phyloP scores from a whole-genome alignment of 2,797 vertebrate genomes.

The Choloepus didactylus region DNA sequence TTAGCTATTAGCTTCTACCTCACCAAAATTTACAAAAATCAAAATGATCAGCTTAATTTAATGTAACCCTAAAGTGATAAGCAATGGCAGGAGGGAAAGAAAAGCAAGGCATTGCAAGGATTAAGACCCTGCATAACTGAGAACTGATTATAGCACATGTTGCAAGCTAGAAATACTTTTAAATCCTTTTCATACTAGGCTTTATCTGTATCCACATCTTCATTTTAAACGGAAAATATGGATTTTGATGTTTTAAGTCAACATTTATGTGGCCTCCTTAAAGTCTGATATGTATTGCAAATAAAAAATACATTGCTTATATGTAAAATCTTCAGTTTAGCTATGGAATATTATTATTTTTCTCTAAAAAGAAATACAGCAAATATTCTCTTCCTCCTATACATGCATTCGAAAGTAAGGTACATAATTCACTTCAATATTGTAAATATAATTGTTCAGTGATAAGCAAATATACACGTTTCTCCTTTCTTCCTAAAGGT shows the following conservation, averaged over 20 bases:
- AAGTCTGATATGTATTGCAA: background rate
- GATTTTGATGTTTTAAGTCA: constrained; percentile 1
- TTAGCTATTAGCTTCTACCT: background rate
- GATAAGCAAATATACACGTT: background rate
- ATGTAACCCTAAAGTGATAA: background rate
- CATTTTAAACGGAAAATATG: background rate
- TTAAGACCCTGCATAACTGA: background rate
- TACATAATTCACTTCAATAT: background rate
- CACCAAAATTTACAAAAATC: background rate
- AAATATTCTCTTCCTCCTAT: background rate
- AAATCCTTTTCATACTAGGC: background rate
- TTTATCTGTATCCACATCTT: background rate
- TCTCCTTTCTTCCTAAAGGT: background rate
- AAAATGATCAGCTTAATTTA: background rate
- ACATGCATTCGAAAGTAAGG: background rate
- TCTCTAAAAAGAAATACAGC: background rate
- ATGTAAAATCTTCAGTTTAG: background rate
- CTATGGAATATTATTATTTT: background rate
- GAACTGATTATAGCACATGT: background rate
- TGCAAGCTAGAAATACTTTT: background rate
- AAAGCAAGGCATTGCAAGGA: background rate
- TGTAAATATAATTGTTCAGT: background rate
- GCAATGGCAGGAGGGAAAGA: background rate
- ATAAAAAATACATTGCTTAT: background rate
- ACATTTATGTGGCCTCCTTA: background rate